phyloP scores from a whole-genome alignment of 2,888 invertebrate species.

The Lasioglossum zephyrum region DNA sequence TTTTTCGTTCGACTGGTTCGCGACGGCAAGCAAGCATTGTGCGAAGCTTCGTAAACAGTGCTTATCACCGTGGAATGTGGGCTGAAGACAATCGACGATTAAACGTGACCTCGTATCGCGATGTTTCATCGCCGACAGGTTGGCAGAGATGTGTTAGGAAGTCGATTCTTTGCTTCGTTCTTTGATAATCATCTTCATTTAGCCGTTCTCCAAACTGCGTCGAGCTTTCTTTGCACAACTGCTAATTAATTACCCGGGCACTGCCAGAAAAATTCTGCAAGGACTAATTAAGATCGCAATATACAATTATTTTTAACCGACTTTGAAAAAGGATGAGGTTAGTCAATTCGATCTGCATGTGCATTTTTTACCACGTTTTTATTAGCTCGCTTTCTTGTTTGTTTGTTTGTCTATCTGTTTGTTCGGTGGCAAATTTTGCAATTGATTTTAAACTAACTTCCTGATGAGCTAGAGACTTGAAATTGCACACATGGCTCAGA shows the following conservation, averaged over 20 bases:
- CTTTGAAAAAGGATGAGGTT: too few species aligned
- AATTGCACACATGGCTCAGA: too few species aligned
- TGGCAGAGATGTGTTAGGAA: background rate
- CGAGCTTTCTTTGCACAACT: background rate
- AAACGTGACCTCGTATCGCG: conserved; percentile 44
- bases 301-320: background rate
- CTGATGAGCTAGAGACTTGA: too few species aligned
- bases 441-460: too few species aligned
- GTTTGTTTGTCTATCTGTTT: too few species aligned
- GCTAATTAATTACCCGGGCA: background rate
- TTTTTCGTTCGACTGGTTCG: conserved; percentile 18
- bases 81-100: conserved; percentile 53
- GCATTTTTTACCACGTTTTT: too few species aligned
- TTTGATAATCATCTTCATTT: background rate
- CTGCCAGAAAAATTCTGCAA: background rate
- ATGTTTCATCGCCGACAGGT: conserved; percentile 34
- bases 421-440: too few species aligned
- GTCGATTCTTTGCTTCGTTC: background rate
- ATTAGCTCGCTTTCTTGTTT: too few species aligned
- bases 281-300: background rate
- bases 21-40: conserved; percentile 50
- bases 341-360: too few species aligned
- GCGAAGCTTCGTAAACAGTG: conserved; percentile 42
- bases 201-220: background rate
- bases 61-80: conserved; percentile 64